Conservation (phyloP, 1,140 invertebrate species). For the Lineus longissimus region DNA sequence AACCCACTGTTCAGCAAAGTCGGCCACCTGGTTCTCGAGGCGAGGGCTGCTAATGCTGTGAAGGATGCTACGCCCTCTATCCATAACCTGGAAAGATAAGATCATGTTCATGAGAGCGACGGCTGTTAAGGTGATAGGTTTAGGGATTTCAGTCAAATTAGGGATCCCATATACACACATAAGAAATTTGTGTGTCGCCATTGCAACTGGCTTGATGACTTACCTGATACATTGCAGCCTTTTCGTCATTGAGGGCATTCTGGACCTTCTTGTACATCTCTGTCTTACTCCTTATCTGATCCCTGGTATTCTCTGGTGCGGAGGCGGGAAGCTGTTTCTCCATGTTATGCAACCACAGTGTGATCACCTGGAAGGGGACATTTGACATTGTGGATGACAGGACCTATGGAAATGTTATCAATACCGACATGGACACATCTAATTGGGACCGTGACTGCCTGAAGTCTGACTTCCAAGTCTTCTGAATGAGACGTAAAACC, state of each 20-base stretch:
- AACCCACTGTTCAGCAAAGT: conserved; percentile 45
- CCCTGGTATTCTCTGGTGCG: conserved; percentile 29
- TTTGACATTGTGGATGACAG: neutral
- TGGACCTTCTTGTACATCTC: conserved; percentile 36
- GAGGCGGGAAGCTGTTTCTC: conserved; percentile 34
- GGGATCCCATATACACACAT: too few relatives aligned
- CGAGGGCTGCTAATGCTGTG: conserved; percentile 39
- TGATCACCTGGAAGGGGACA: neutral
- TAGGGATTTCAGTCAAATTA: too few relatives aligned
- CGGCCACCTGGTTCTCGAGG: conserved; percentile 36
- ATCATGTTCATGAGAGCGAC: too few relatives aligned
- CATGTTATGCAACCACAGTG: conserved; percentile 25
- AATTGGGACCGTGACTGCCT: too few relatives aligned
- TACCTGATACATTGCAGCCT: conserved; percentile 36
- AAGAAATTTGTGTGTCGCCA: too few relatives aligned
- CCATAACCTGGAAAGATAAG: conserved; percentile 28
- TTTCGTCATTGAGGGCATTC: conserved; percentile 36
- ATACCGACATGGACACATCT: too few relatives aligned
- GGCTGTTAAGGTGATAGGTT: too few relatives aligned
- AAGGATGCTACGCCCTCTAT: conserved; percentile 43
- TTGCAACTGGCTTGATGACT: too few relatives aligned
- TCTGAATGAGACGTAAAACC: too few relatives aligned
- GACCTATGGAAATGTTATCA: too few relatives aligned
- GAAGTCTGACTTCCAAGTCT: too few relatives aligned
- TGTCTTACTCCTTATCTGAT: conserved; percentile 34